Evolutionary conservation across 2,797 vertebrate genomes (phyloP).

Genomic region (Chiloscyllium punctatum): DNA sequence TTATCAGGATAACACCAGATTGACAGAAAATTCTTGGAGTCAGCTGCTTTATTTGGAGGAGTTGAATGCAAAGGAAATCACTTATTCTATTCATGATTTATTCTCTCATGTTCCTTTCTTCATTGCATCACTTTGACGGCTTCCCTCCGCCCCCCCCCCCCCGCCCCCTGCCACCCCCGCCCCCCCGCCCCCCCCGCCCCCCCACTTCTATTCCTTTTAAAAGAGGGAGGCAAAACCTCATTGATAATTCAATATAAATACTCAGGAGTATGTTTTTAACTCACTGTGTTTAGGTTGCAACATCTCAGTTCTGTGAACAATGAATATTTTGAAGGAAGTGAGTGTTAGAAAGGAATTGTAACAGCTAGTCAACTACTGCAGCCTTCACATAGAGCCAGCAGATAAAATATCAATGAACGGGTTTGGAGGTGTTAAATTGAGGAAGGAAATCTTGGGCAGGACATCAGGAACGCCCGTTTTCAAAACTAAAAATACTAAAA

Average conservation of each 20-base stretch:
- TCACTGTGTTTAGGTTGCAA: neutral
- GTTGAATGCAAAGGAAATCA: neutral
- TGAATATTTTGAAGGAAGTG: neutral
- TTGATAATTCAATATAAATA: neutral
- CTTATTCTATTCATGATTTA: neutral
- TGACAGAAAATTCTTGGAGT: neutral
- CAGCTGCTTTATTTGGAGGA: neutral
- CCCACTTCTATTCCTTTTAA: neutral
- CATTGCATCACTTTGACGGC: neutral
- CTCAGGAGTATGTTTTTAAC: neutral
- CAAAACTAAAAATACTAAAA: neutral
- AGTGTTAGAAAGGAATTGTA: neutral
- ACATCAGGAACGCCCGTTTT: neutral
- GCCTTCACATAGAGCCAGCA: neutral
- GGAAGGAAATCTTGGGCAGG: neutral
- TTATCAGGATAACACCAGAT: neutral
- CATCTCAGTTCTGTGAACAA: neutral
- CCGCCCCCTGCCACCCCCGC: too few relatives aligned
- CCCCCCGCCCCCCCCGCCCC: too few relatives aligned
- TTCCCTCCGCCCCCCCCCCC: too few relatives aligned
- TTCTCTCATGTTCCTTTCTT: too few relatives aligned
- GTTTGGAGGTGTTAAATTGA: neutral
- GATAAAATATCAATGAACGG: neutral
- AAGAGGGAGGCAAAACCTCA: neutral
- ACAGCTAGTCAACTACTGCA: neutral